Percentiles rank a stretch among this genome's conserved stretches.
phyloP scores from a whole-genome alignment of 2,888 invertebrate species.

The Drosophila nigricruria region DNA sequence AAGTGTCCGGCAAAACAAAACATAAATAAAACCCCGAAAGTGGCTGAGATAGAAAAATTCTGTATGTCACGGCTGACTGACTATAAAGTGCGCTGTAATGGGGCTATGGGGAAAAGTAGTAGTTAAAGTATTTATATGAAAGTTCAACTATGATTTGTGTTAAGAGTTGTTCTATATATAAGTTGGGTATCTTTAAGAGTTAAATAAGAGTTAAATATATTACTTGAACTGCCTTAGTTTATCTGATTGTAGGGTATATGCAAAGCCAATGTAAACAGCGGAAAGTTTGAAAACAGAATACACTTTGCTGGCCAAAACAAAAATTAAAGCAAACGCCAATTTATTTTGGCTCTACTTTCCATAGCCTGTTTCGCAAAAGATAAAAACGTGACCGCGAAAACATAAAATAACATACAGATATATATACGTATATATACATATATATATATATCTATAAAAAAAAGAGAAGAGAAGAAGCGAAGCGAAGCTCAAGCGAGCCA shows the following conservation, averaged over 20 bases:
- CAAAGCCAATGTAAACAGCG: not conserved
- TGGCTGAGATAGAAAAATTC: conserved; percentile 10
- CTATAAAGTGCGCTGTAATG: conserved; percentile 4
- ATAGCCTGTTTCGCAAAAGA: conserved; percentile 56
- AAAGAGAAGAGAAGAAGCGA: not conserved
- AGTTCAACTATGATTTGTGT: not conserved
- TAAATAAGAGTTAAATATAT: too few relatives aligned
- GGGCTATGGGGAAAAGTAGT: not conserved
- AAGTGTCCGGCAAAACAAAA: conserved; percentile 45
- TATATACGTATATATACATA: not conserved
- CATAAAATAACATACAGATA: conserved; percentile 45
- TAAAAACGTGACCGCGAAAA: conserved; percentile 79
- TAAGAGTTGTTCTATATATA: not conserved
- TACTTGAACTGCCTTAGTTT: not conserved
- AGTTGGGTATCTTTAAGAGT: too few relatives aligned
- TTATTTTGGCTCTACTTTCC: conserved; percentile 40
- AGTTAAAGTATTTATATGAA: not conserved
- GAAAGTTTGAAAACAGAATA: conserved; percentile 13
- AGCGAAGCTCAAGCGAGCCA: conserved; percentile 33
- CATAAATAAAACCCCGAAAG: conserved; percentile 47
- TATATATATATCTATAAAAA: not conserved
- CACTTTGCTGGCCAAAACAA: conserved; percentile 24
- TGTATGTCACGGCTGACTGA: not conserved
- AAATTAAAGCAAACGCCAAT: conserved; percentile 56
- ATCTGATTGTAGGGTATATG: conserved; percentile 7